Evolutionary conservation across 2,797 vertebrate species (phyloP), one percentile per base, ranked within the genome.

Genomic region (Emys orbicularis): DNA sequence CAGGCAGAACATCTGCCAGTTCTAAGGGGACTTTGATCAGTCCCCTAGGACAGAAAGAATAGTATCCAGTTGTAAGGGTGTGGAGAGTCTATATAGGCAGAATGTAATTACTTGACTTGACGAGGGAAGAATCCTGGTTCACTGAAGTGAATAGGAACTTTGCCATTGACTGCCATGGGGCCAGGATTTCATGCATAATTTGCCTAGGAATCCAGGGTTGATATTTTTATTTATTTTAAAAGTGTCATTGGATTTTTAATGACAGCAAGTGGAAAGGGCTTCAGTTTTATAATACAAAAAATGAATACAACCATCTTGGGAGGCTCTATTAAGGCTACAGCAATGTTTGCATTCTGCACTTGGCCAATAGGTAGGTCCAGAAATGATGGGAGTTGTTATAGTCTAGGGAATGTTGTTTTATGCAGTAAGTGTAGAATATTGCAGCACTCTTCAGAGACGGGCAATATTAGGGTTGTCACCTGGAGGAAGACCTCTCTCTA

Each of bases 391-490:
- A 44, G 94, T 90, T 91, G 90, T 96, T 93, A 83, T 90, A 29
- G 47, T 89, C 95, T 84, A 93, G 77, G 79, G 84, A 8, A 10
- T 81, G 61, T 84, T 93, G 94, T 88, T 84, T 93, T 87, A 85
- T 82, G 47, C 72, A 95, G 3, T 44, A 86, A 47, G 29, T 94
- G 52, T 29, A 79, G 80, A 84, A 80, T 92, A 53, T 41, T 86
- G 6, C 41, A 41, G 50, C 27, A 95, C 10, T 16, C 77, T 94
- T 92, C 93, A 94, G 54, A 6, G 23, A 5, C 61, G 6, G 27
- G 74, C 7, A 77, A 5, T n/a, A 21, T 88, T 16, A 54, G 87
- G 72, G 12, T 29, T 72, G n/a, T 21, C n/a, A 72, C 19, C n/a
- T 37, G 65, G n/a, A 6, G n/a, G 34, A n/a, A 19, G n/a, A 37